Evolutionary conservation across 2,888 invertebrate species (phyloP), one percentile per base, ranked within the genome.

Genomic region (Macrosoma leucophasiata): DNA sequence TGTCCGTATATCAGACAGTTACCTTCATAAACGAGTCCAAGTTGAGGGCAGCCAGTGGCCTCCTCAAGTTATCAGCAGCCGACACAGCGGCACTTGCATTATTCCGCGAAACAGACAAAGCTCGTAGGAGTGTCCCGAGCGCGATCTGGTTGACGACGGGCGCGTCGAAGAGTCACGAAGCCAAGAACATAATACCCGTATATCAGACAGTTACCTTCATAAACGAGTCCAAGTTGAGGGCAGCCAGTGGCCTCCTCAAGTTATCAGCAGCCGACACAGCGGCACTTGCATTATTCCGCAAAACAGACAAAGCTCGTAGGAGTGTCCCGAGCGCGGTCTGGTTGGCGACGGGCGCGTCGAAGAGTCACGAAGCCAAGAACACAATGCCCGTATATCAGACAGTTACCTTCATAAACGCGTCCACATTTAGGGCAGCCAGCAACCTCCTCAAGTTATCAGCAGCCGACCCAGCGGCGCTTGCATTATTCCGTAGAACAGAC

Each of bases 131-230:
- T 53, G 89, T 87, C 17, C 89, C 90, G 22, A 92, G 81, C 23
- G 92, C 90, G 0, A 93, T 92, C 64, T 91, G 90, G 73, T 95
- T 94, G 44, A 89, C 87, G 6, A 91, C 90, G 2, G 92, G 91
- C 40, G 88, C 89, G 71, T 93, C 93, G 52, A 94, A 88, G 91
- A 90, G 59, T 94, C 93, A 17, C 89, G 88, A 42, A 94, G 75
- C 12, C 91, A 88, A 0, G 88, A 9, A 18, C 10, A 18, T 27
- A 10, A 9, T 9, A 7, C 5, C 10, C 10, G 13, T 17, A 10
- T 10, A n/a, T 12, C 13, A 18, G 23, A 15, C 3, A 12, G 10
- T 10, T n/a, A 24, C 6, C 3, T 9, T 15, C n/a, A 21, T 11
- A n/a, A n/a, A n/a, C n/a, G n/a, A n/a, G n/a, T n/a, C n/a, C n/a